Evolutionary conservation across 2,888 invertebrate species (phyloP), one percentile per base, ranked within the genome.

Genomic region (Euclidia mi): DNA sequence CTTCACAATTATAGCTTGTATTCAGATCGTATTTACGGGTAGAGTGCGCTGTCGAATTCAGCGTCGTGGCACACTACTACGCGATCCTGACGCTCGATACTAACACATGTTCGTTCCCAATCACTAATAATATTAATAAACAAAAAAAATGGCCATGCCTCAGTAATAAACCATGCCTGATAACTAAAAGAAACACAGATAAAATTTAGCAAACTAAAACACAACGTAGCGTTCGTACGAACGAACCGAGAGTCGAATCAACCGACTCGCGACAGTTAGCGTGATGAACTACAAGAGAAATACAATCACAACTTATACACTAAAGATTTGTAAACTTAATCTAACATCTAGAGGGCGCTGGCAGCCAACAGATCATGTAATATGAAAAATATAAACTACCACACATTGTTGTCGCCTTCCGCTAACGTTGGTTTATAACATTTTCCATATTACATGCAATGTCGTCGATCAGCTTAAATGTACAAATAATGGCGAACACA

Each of bases 151-250:
- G 67, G 74, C 72, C 63, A 59, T 62, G 73, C 69, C 79, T 63
- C 37, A 51, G 41, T 55, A 65, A 56, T n/a, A 60, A 68, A 63
- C 51, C 20, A 56, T 61, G 61, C 42, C 60, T 56, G 44, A 49
- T 60, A 62, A 53, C 35, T 53, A 50, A 61, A 76, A 59, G 71
- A 70, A 59, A 67, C 65, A 75, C 62, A 77, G 66, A 81, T 83
- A 86, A 81, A 85, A 84, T 83, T 82, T 85, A 57, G 68, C 71
- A 83, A 87, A 86, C 71, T 79, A 84, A 81, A 87, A 85, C 81
- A 76, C 76, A 79, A 80, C 78, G 56, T 58, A 18, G 42, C 51
- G 70, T 72, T 65, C 63, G 58, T 70, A 53, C 58, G 65, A 66
- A 71, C 60, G 63, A 72, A 63, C 32, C 20, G 17, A 37, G 63